Conservation (phyloP, 2,113 vertebrate species). For the Corythornis cristatus region DNA sequence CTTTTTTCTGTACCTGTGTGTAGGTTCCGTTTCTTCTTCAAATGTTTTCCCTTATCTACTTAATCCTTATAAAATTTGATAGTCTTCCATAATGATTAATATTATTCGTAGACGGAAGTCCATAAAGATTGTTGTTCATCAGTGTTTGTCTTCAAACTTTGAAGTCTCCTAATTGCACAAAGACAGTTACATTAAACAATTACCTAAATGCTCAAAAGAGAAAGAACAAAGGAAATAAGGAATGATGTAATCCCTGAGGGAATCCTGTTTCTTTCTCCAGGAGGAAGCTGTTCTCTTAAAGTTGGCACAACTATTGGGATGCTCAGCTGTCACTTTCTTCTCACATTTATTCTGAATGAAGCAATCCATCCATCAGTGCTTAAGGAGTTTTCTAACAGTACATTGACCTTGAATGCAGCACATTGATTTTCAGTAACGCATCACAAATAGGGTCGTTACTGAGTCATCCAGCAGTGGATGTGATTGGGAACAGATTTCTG, state of each 20-base stretch:
- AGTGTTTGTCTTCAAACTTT: constrained; percentile 24
- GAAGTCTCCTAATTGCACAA: constrained; percentile 54
- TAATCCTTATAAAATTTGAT: constrained; percentile 47
- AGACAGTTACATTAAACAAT: constrained; percentile 54
- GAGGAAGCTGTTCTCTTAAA: constrained; percentile 69
- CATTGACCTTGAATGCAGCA: constrained; percentile 96
- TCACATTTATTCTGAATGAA: constrained; percentile 84
- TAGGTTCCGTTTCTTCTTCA: constrained; percentile 5
- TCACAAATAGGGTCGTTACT: constrained; percentile 90
- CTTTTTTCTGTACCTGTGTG: background rate
- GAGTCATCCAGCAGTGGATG: constrained; percentile 86
- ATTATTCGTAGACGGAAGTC: constrained; percentile 27
- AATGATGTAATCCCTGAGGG: constrained; percentile 57
- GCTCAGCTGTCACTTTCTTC: constrained; percentile 85
- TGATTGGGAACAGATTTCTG: constrained; percentile 94
- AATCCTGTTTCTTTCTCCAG: background rate
- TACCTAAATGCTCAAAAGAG: constrained; percentile 37
- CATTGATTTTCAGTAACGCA: constrained; percentile 96
- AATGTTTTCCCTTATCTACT: constrained; percentile 6
- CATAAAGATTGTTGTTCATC: constrained; percentile 35
- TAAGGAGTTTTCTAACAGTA: constrained; percentile 98
- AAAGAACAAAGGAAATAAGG: constrained; percentile 50
- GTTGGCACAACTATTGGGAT: constrained; percentile 68
- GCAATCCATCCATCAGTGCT: constrained; percentile 91
- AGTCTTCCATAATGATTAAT: constrained; percentile 15